A percentile compares a stretch with the other conserved stretches of the same genome.
Conservation (phyloP, 2,113 vertebrate genomes). For the Calcarius ornatus region DNA sequence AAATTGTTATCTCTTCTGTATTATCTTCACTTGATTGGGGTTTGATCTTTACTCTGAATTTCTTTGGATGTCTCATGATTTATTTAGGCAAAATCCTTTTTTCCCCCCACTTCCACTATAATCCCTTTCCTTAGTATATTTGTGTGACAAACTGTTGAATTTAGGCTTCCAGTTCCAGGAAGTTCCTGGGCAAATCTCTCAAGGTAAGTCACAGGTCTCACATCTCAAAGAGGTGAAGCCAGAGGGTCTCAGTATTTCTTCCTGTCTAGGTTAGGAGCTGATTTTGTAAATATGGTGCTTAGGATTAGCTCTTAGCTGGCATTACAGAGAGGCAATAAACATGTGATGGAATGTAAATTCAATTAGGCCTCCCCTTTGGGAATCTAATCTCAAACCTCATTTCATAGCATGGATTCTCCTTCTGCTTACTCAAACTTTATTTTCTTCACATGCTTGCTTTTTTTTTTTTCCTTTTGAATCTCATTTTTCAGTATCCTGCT, state of each 20-base stretch:
- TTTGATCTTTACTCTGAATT: background rate
- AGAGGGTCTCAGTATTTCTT: background rate
- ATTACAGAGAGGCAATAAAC: background rate
- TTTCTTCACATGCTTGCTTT: background rate
- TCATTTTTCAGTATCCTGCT: background rate
- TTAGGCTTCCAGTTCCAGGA: background rate
- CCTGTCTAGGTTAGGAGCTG: background rate
- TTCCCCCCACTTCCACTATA: accelerated
- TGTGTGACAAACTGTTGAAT: background rate
- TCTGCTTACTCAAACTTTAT: background rate
- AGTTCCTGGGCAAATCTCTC: background rate
- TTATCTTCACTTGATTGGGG: background rate
- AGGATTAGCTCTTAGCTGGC: background rate
- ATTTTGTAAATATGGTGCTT: background rate
- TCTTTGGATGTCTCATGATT: background rate
- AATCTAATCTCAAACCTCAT: background rate
- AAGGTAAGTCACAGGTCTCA: background rate
- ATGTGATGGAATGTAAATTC: background rate
- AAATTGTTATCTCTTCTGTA: background rate
- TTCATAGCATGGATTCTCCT: background rate
- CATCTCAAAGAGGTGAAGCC: background rate
- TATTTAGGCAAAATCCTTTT: background rate
- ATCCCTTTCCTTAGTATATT: background rate
- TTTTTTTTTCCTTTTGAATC: background rate
- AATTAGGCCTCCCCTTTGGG: background rate